Conservation (phyloP, 2,113 vertebrate genomes). For the Thamnaconus septentrionalis region DNA sequence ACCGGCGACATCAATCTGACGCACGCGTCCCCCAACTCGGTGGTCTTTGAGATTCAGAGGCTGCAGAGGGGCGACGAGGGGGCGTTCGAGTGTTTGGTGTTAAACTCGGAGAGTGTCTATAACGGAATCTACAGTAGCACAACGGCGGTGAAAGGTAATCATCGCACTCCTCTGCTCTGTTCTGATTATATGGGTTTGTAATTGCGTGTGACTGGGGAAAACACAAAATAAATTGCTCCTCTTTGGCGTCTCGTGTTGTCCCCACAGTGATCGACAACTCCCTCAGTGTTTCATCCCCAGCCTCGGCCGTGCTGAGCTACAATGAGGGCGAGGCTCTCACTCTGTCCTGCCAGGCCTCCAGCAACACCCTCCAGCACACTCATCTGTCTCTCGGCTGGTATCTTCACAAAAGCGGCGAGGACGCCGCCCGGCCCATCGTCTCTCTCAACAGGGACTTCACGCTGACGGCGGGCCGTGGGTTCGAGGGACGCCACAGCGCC, state of each 20-base stretch:
- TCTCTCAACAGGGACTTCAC: constrained; percentile 83
- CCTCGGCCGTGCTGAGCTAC: constrained; percentile 42
- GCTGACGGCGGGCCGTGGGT: constrained; percentile 77
- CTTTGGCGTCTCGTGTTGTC: constrained; percentile 3
- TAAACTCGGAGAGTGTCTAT: constrained; percentile 59
- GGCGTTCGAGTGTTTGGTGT: constrained; percentile 81
- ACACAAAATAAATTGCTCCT: too few relatives aligned
- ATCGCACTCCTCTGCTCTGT: background rate
- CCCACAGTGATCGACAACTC: constrained; percentile 85
- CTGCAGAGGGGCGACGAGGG: constrained; percentile 75
- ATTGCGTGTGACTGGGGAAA: too few relatives aligned
- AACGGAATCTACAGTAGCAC: constrained; percentile 79
- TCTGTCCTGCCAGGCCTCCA: constrained; percentile 82
- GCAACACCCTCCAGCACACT: constrained; percentile 85
- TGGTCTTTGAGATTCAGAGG: constrained; percentile 70
- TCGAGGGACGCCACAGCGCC: constrained; percentile 68
- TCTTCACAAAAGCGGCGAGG: constrained; percentile 45
- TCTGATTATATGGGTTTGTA: background rate
- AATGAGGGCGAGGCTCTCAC: constrained; percentile 75
- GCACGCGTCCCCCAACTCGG: constrained; percentile 56
- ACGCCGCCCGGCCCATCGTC: constrained; percentile 61
- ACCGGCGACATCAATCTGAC: constrained; percentile 60
- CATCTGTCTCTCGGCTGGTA: constrained; percentile 89
- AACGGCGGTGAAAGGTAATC: constrained; percentile 77
- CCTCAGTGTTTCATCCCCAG: constrained; percentile 70